These are phyloP conservation scores for Dioctria rufipes DNA, from an alignment of 2,888 invertebrate genomes.

Conservation along the genomic window DNA sequence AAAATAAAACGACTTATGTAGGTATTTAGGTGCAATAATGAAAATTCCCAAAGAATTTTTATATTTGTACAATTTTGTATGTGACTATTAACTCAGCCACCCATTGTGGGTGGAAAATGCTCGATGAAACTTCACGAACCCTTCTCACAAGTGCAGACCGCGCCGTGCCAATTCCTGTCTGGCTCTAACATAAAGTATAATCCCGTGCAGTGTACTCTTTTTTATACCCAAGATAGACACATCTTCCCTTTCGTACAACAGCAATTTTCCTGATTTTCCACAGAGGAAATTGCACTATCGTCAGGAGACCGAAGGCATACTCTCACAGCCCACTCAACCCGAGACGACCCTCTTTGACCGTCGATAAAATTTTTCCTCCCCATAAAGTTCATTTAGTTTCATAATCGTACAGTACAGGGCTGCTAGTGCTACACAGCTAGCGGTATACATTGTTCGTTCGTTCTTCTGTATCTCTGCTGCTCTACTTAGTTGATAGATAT, in stretches of 20 bases:
- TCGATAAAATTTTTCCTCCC: slow-evolving; percentile 55
- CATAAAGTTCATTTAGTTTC: slow-evolving; percentile 54
- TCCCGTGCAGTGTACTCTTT: slow-evolving; percentile 17
- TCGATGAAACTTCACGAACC: slow-evolving; percentile 43
- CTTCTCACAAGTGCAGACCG: slow-evolving; percentile 48
- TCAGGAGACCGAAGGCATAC: slow-evolving; percentile 11
- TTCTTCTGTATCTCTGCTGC: background rate
- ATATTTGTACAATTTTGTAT: background rate
- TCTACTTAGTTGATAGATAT: slow-evolving; percentile 15
- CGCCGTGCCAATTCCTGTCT: slow-evolving; percentile 53
- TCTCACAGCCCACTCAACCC: slow-evolving; percentile 15
- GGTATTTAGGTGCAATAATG: too few relatives aligned
- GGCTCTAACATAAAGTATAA: slow-evolving; percentile 52
- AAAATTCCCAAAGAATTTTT: too few relatives aligned
- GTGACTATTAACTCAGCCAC: background rate
- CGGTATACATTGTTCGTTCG: slow-evolving; percentile 26
- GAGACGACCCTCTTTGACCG: slow-evolving; percentile 53
- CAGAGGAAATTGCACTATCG: slow-evolving; percentile 49
- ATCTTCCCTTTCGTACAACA: slow-evolving; percentile 11
- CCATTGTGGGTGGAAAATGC: slow-evolving; percentile 17
- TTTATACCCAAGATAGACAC: background rate
- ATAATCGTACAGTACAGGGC: slow-evolving; percentile 45
- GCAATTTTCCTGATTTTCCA: slow-evolving; percentile 51
- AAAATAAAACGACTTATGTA: too few relatives aligned
- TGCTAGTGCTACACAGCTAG: slow-evolving; percentile 10